Percentiles rank a stretch among this genome's conserved stretches.
Conservation (phyloP, 2,797 vertebrate species). For the Sebastiscus albofasciatus region DNA sequence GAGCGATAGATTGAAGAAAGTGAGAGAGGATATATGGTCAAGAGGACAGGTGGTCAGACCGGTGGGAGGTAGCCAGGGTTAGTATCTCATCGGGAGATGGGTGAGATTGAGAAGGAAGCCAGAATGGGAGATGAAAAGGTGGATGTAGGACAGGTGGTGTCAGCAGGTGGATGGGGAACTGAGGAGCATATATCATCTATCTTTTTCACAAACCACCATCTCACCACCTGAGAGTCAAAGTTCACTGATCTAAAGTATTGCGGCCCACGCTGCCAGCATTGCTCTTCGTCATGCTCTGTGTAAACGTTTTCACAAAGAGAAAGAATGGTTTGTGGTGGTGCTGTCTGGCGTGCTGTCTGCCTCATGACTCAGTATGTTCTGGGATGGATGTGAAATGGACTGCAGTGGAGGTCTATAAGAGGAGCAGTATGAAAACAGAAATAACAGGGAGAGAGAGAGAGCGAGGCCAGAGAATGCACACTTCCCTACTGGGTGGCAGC, state of each 20-base stretch:
- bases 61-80: background rate
- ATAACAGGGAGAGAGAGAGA: conserved; percentile 25
- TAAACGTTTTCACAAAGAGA: background rate
- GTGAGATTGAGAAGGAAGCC: background rate
- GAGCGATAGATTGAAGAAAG: background rate
- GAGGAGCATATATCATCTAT: background rate
- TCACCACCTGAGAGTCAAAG: background rate
- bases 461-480: conserved; percentile 44
- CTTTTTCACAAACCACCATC: background rate
- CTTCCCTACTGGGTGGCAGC: conserved; percentile 74
- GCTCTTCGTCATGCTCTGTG: background rate
- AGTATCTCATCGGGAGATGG: background rate
- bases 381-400: conserved; percentile 27
- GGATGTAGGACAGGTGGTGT: background rate
- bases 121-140: background rate
- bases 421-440: conserved; percentile 44
- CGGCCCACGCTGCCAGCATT: background rate
- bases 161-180: background rate
- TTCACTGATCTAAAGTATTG: background rate
- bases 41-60: background rate
- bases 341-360: background rate
- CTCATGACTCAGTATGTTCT: conserved; percentile 1
- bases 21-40: background rate
- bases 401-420: conserved; percentile 46
- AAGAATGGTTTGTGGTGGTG: background rate